Base-by-base conservation (phyloP, 2,888 invertebrate species). In the Rhopalosiphum nymphaeae region DNA sequence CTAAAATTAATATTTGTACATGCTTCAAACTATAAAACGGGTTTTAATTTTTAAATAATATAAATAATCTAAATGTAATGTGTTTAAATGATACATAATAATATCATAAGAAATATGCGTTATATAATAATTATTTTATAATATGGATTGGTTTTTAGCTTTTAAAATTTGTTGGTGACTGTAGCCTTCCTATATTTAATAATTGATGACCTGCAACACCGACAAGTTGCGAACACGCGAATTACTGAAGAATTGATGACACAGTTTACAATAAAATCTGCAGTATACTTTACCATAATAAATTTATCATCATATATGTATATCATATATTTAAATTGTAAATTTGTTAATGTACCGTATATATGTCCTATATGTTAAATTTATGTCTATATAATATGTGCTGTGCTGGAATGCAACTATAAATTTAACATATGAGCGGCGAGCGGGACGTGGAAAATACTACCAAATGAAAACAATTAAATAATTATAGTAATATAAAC, bases 381-480 rank as follows among this genome's bases (percentile, higher is more conserved):
- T 0, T 7, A 7, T 13, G 16, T 16, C 67, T 61, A n/a, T 61
- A 36, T n/a, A n/a, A n/a, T 67, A n/a, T 67, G 67, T n/a, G 16
- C 67, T 16, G 7, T 78, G 78, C 36, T 78, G 36, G n/a, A 78
- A 78, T 78, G 36, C 21, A 78, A 21, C 36, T 21, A 78, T 78
- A 78, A 36, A 78, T 78, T 78, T 53, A 53, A 53, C 21, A 21
- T 36, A 78, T 21, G n/a, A 78, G 36, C 7, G 21, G 36, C 36
- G 78, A 78, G 78, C 36, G 36, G 4, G 5, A 67, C 5, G 67
- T n/a, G n/a, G 36, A 78, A 36, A 78, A 36, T 5, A n/a, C 21
- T 78, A 78, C 36, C 78, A 78, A 78, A 78, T 78, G 36, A 78
- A 78, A 78, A 78, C 78, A 78, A 78, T 78, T 78, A 78, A 21